A percentile compares a stretch with the other conserved stretches of the same genome.
phyloP scores from a whole-genome alignment of 2,888 invertebrate species.

The Stenolophus ochropezus region DNA sequence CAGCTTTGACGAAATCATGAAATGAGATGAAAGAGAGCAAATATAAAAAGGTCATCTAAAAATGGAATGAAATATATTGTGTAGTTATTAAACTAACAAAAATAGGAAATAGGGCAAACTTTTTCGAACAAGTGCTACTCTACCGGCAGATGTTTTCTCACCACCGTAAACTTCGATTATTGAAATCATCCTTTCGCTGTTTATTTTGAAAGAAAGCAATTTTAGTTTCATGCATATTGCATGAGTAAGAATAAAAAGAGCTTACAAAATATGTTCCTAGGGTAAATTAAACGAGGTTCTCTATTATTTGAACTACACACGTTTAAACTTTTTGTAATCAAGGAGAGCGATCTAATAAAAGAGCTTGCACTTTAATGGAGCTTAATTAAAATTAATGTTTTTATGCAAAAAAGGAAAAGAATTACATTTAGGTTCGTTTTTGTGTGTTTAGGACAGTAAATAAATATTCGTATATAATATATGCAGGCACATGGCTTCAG shows the following conservation, averaged over 20 bases:
- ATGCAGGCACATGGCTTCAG: neutral
- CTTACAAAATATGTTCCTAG: neutral
- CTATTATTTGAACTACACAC: conserved; percentile 1
- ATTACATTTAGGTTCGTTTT: neutral
- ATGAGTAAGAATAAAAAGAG: neutral
- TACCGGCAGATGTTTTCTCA: neutral
- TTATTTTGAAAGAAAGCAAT: neutral
- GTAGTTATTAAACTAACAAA: too few species aligned
- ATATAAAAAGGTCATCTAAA: too few species aligned
- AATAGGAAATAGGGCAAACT: neutral
- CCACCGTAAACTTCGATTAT: conserved; percentile 4
- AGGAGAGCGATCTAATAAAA: neutral
- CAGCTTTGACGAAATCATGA: too few species aligned
- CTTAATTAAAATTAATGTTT: neutral
- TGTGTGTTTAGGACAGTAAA: neutral
- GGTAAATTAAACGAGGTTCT: neutral
- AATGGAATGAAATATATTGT: too few species aligned
- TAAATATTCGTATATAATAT: neutral
- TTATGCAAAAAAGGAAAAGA: neutral
- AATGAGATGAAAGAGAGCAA: too few species aligned
- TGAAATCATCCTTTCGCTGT: neutral
- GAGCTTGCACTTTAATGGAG: neutral
- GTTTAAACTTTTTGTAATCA: conserved; percentile 3
- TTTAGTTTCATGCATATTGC: neutral
- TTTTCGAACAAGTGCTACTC: neutral